Evolutionary conservation across 2,797 vertebrate genomes (phyloP), one percentile per base, ranked within the genome.

Genomic region (Coendou prehensilis): DNA sequence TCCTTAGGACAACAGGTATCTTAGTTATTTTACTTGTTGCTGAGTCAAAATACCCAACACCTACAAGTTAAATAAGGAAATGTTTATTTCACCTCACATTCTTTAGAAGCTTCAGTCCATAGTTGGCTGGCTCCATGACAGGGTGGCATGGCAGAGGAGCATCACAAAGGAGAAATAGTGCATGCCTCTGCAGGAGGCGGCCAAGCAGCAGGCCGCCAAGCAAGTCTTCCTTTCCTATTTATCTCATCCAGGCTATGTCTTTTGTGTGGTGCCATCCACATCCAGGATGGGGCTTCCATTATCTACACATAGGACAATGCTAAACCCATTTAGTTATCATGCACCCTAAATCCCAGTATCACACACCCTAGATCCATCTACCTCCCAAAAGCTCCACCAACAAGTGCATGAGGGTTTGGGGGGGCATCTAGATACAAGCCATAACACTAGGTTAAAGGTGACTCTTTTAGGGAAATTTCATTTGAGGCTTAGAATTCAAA

Each of bases 401-500:
- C 7, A 0, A 73, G 20, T 73, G 20, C n/a, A 22, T 73, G 37
- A 73, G 9, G 20, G 3, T 37, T 73, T 73, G 0, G 9, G 9
- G 37, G 69, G 37, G 23, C 37, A 73, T 41, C 20, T 41, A 45
- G 69, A 11, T 41, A 45, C 4, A 23, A 73, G 69, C 37, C 10
- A 73, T 23, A 22, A 41, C 9, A 41, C 45, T 73, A 41, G 7
- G 59, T 84, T 95, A 94, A 80, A 95, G 8, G 37, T 22, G 6
- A 87, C 63, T 79, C 7, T 93, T 91, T 64, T 22, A 76, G 78
- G 23, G 6, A 71, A 83, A 93, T 78, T 94, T 89, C 9, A 15
- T 89, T 45, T 83, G 17, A 37, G 18, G 45, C 47, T 95, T 78
- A 80, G 22, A 88, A 94, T 85, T 91, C 59, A 93, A 84, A 87